Evolutionary conservation across 1,140 invertebrate species (phyloP), one percentile per base, ranked within the genome.

Genomic region (Brevipalpus yothersi): DNA sequence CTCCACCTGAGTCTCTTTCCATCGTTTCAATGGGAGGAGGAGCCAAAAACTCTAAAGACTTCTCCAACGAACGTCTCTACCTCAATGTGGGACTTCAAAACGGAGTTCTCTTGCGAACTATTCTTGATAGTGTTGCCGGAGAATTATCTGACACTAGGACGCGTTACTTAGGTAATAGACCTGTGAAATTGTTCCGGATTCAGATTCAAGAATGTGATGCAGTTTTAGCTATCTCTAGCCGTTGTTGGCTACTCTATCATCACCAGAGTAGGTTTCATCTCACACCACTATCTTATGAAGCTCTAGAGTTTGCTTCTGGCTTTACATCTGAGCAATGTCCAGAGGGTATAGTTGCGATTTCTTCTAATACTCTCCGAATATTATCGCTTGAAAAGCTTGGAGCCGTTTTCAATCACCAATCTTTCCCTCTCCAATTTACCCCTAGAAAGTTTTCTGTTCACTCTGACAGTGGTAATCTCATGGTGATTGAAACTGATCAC

Each of bases 291-390:
- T 95, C 90, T 0, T 97, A 96, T 68, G 91, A 96, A 72, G 85
- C 85, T 53, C 72, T 99, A 21, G 95, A 98, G 69, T 96, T 93
- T 75, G 94, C 95, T 0, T 92, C 91, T 0, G 91, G 92, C 12
- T 99, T 97, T 70, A 89, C 89, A 60, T 95, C 90, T 61, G 93
- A 98, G 72, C 94, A 99, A 71, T 99, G 94, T 77, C 89, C 91
- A 1, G 95, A 99, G 73, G 95, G 93, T 64, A 94, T 99, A 64
- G 95, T 99, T 9, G 94, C 95, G 0, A 98, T 99, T 71, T 94
- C 92, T 0, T 87, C 87, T 0, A 98, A 98, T 67, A 98, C 93
- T 0, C 74, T 99, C 39, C 79, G 78, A 63, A 99, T 99, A 78
- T 79, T 99, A 68, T 92, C 94, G 0, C 73, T 99, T 15, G 95